Evolutionary conservation across 1,140 invertebrate genomes (phyloP).

Genomic region (Copidosoma floridanum): DNA sequence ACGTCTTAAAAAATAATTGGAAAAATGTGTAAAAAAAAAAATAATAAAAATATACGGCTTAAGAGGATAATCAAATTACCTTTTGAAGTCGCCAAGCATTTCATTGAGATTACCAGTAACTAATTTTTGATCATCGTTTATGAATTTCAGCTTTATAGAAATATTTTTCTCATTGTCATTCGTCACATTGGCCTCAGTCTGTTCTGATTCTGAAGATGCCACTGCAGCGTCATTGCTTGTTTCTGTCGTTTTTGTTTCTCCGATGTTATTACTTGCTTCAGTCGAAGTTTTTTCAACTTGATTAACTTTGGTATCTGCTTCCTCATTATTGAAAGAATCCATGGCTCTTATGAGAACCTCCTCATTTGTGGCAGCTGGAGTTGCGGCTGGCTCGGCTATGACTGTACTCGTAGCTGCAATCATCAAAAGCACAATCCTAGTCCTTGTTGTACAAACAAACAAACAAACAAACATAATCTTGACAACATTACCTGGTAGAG

Average conservation of each 20-base stretch:
- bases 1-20: too few relatives aligned
- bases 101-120: slow-evolving; percentile 76
- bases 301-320: slow-evolving; percentile 20
- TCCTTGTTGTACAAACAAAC: too few relatives aligned
- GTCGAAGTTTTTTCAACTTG: slow-evolving; percentile 19
- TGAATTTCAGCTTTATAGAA: slow-evolving; percentile 78
- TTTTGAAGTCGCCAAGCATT: slow-evolving; percentile 82
- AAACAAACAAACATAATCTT: background rate
- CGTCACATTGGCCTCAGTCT: slow-evolving; percentile 23
- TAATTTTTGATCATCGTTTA: slow-evolving; percentile 81
- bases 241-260: too few relatives aligned
- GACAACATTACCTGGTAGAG: slow-evolving; percentile 29
- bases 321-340: slow-evolving; percentile 48
- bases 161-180: slow-evolving; percentile 56
- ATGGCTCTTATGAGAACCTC: slow-evolving; percentile 51
- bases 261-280: too few relatives aligned
- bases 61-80: slow-evolving; percentile 59
- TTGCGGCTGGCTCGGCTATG: slow-evolving; percentile 35
- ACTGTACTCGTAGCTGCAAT: slow-evolving; percentile 26
- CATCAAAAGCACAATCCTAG: background rate
- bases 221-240: slow-evolving; percentile 4
- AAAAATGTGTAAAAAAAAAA: too few relatives aligned
- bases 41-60: too few relatives aligned
- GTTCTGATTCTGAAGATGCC: slow-evolving; percentile 22
- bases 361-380: slow-evolving; percentile 36